phyloP scores from a whole-genome alignment of 2,113 vertebrate species.

The Indri indri region DNA sequence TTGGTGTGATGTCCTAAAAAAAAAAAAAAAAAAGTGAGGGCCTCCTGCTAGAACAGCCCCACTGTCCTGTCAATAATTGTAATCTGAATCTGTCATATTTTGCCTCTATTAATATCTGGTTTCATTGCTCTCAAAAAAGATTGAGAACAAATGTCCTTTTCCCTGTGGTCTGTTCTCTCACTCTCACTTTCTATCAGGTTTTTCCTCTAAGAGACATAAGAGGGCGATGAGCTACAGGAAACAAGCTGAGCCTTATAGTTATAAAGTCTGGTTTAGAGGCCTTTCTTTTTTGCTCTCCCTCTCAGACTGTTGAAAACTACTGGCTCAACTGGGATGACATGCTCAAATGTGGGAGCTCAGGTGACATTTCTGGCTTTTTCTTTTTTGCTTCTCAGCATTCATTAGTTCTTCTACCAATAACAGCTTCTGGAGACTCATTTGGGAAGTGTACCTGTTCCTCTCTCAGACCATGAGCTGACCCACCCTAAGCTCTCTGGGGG shows the following conservation, averaged over 20 bases:
- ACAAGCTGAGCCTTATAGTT: background rate
- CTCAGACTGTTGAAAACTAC: conserved; percentile 6
- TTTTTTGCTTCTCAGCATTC: background rate
- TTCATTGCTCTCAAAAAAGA: background rate
- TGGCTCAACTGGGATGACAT: background rate
- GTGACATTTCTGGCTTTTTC: background rate
- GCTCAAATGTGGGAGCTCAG: background rate
- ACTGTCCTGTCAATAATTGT: conserved; percentile 43
- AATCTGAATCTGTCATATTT: conserved; percentile 30
- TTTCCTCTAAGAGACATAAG: background rate
- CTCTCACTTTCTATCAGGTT: background rate
- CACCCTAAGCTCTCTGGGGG: background rate
- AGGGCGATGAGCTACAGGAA: background rate
- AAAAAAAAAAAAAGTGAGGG: conserved; percentile 64
- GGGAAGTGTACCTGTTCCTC: background rate
- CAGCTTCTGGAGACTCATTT: background rate
- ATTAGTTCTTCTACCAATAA: background rate
- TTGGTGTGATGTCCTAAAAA: conserved; percentile 41
- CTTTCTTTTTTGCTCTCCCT: background rate
- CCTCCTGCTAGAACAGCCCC: background rate
- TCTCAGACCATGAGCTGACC: background rate
- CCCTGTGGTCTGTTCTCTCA: background rate
- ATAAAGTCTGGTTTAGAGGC: background rate
- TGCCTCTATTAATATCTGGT: conserved; percentile 44
- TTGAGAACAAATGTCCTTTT: background rate